Percentiles rank a stretch among this genome's conserved stretches.
These are phyloP conservation scores for Tragulus kanchil DNA, from an alignment of 2,113 vertebrate species.

Conservation along the genomic window DNA sequence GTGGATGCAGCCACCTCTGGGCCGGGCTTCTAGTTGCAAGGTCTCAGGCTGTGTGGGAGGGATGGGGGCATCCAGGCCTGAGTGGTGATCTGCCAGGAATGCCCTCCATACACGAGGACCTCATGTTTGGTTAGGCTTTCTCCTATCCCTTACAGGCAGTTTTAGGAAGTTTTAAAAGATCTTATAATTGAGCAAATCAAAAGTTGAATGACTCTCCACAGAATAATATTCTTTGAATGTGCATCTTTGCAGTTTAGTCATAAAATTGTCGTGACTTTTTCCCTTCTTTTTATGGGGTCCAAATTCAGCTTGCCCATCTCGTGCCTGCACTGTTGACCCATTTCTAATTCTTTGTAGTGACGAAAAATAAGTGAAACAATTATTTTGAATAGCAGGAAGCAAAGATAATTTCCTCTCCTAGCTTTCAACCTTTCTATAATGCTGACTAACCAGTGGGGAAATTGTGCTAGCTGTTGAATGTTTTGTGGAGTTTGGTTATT, in stretches of 20 bases:
- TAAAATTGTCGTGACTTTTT: background rate
- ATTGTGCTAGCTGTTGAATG: constrained; percentile 31
- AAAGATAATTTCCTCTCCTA: constrained; percentile 31
- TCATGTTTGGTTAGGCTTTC: background rate
- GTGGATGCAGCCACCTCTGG: no score
- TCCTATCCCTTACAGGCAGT: background rate
- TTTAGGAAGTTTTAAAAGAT: background rate
- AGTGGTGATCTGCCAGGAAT: fast-evolving
- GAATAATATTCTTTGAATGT: constrained; percentile 23
- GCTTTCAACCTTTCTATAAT: background rate
- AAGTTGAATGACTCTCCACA: background rate
- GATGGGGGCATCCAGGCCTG: background rate
- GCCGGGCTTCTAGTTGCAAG: background rate
- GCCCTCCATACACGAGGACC: background rate
- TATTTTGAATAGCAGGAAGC: constrained; percentile 26
- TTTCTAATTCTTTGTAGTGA: constrained; percentile 22
- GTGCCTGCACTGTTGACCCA: background rate
- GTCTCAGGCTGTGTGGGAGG: background rate
- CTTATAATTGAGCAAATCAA: background rate
- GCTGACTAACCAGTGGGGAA: background rate
- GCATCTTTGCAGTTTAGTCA: background rate
- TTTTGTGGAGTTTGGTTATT: background rate
- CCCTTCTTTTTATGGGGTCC: background rate
- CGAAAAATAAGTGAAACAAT: constrained; percentile 2
- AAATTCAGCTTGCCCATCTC: background rate